phyloP scores from a whole-genome alignment of 2,797 vertebrate species.

The Acomys russatus region DNA sequence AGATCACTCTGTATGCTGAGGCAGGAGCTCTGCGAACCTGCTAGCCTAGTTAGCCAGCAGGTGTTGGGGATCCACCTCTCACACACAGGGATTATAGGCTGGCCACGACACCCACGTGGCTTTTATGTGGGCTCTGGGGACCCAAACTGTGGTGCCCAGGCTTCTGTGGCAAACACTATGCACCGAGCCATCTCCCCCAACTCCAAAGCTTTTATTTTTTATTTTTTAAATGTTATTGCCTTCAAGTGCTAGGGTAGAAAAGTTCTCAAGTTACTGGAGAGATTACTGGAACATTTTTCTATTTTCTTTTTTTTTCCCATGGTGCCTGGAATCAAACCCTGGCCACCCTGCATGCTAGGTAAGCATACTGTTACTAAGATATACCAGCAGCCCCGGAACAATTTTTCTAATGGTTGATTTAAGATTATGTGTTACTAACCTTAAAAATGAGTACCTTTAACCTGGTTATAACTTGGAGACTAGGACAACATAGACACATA shows the following conservation, averaged over 20 bases:
- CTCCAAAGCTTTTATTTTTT: background rate
- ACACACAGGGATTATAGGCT: background rate
- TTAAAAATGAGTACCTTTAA: background rate
- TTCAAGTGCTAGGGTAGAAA: background rate
- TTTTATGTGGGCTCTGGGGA: background rate
- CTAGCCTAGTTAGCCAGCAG: background rate
- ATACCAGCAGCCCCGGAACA: too few relatives aligned
- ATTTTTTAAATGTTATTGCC: background rate
- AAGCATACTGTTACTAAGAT: background rate
- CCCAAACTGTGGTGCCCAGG: background rate
- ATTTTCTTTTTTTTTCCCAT: slow-evolving; percentile 22
- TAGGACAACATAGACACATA: background rate
- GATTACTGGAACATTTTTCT: slow-evolving; percentile 8
- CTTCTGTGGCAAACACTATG: background rate
- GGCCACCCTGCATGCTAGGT: background rate
- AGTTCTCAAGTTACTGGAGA: background rate
- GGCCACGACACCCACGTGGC: background rate
- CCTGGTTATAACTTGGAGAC: background rate
- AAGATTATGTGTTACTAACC: background rate
- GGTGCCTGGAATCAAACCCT: background rate
- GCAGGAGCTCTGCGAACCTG: background rate
- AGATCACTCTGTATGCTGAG: background rate
- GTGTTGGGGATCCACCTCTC: background rate
- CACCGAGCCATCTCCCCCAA: background rate
- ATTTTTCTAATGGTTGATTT: background rate